Evolutionary conservation across 2,113 vertebrate species (phyloP).

Genomic region (Balaeniceps rex): DNA sequence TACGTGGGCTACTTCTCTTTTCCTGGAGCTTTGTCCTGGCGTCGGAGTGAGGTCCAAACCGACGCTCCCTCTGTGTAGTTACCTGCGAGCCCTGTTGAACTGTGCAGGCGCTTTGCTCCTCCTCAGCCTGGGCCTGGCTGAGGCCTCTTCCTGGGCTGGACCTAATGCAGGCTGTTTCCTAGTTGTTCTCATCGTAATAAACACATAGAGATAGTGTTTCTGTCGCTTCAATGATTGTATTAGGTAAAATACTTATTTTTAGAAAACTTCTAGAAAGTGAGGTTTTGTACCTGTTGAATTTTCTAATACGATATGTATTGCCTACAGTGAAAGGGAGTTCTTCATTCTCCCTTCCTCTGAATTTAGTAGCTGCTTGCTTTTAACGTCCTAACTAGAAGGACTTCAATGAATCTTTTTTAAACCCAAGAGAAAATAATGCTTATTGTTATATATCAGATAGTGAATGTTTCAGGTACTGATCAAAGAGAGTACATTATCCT

Average conservation of each 20-base stretch:
- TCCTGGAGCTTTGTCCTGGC: neutral
- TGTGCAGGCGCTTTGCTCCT: neutral
- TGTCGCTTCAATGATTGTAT: too few relatives aligned
- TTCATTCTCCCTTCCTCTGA: accelerated
- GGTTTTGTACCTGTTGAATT: neutral
- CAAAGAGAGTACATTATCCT: neutral
- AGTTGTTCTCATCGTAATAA: accelerated
- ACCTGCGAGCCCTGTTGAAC: neutral
- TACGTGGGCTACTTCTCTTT: accelerated
- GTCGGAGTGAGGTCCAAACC: accelerated
- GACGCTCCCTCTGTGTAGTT: accelerated
- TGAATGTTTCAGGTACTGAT: accelerated
- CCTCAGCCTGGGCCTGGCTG: neutral
- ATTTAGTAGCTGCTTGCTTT: neutral
- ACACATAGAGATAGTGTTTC: accelerated
- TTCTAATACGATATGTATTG: accelerated
- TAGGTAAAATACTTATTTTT: neutral
- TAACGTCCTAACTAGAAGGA: neutral
- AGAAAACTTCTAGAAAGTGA: neutral
- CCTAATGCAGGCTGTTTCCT: accelerated
- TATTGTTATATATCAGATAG: neutral
- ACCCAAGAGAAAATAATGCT: neutral
- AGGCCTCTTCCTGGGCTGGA: neutral
- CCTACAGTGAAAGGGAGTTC: neutral
- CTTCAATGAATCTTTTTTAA: neutral